A percentile compares a stretch with the other conserved stretches of the same genome.
phyloP scores from a whole-genome alignment of 37 sponge, comb jelly and placozoan genomes.

The Hormiphora californensis region DNA sequence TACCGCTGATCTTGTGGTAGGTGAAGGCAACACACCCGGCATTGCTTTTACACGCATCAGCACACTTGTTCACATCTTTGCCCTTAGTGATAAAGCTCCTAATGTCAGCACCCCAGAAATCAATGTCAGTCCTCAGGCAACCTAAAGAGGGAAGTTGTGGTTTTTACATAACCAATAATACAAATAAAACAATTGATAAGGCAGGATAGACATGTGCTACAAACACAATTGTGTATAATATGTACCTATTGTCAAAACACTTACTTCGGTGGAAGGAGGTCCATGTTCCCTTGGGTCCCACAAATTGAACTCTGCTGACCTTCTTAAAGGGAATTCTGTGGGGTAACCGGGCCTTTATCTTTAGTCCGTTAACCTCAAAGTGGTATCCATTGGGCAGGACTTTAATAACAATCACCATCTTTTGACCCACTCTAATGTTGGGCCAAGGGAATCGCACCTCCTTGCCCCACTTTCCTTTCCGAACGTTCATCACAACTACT shows the following conservation, averaged over 20 bases:
- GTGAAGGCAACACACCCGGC: background rate
- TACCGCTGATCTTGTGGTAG: background rate
- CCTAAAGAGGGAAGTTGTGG: background rate
- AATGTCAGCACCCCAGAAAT: background rate
- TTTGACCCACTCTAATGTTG: background rate
- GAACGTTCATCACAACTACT: background rate
- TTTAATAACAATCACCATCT: background rate
- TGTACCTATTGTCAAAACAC: background rate
- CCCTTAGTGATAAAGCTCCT: background rate
- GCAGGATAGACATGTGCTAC: too few species aligned
- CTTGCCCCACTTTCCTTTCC: background rate
- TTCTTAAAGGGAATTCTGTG: background rate
- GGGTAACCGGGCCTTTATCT: background rate
- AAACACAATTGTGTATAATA: background rate
- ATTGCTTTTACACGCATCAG: background rate
- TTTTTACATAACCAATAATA: background rate
- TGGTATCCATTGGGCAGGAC: constrained; percentile 17
- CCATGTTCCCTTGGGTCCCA: background rate
- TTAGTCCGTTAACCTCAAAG: background rate
- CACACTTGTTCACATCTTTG: background rate
- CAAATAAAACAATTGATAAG: too few species aligned
- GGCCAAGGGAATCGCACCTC: background rate
- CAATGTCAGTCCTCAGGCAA: background rate
- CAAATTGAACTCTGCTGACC: background rate
- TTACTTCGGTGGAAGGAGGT: background rate